Conservation (phyloP, 1,140 invertebrate species). For the Halotydeus destructor region DNA sequence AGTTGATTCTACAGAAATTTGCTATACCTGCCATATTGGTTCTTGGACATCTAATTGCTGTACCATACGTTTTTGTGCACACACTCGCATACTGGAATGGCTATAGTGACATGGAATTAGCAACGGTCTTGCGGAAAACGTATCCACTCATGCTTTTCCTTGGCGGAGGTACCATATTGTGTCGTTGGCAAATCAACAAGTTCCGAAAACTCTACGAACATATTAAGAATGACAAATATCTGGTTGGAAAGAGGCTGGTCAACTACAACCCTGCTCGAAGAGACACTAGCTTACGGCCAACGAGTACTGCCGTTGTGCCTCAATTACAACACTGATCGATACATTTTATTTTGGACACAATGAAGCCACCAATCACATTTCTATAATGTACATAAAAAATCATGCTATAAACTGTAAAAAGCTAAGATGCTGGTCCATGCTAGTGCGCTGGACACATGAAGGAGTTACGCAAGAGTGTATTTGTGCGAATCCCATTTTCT, state of each 20-base stretch:
- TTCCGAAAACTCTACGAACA: constrained; percentile 87
- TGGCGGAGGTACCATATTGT: constrained; percentile 38
- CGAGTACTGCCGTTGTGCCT: background rate
- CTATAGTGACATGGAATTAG: constrained; percentile 45
- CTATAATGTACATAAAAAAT: background rate
- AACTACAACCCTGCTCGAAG: constrained; percentile 85
- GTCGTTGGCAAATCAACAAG: constrained; percentile 64
- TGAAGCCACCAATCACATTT: too few species aligned
- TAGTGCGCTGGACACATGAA: too few species aligned
- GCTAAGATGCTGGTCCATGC: too few species aligned
- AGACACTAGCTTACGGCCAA: too few species aligned
- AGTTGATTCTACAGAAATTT: constrained; percentile 58
- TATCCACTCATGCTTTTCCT: constrained; percentile 68
- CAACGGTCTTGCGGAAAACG: constrained; percentile 62
- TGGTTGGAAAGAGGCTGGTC: constrained; percentile 77
- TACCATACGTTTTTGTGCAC: constrained; percentile 71
- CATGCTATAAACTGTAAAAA: background rate
- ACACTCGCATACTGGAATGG: constrained; percentile 48
- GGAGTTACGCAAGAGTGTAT: too few species aligned
- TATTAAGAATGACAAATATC: constrained; percentile 97
- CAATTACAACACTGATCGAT: too few species aligned
- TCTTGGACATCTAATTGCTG: constrained; percentile 60
- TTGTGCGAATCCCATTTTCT: too few species aligned
- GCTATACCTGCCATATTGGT: constrained; percentile 69
- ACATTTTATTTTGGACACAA: too few species aligned